phyloP scores from a whole-genome alignment of 2,113 vertebrate genomes.

The Archilochus colubris region DNA sequence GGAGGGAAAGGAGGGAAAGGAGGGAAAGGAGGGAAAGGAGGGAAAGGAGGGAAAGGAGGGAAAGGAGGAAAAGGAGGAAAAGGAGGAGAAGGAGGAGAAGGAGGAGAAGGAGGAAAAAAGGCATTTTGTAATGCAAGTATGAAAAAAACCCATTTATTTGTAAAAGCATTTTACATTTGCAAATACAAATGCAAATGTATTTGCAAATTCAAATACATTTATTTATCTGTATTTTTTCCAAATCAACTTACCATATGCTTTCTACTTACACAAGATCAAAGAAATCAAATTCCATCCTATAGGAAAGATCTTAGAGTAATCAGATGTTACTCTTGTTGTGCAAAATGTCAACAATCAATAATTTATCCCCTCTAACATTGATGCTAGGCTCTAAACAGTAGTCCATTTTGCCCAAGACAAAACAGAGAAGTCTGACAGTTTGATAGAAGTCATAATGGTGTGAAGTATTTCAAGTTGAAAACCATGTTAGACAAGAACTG shows the following conservation, averaged over 20 bases:
- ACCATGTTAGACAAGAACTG: background rate
- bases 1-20: too few relatives aligned
- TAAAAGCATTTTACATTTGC: background rate
- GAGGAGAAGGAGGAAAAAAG: too few relatives aligned
- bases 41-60: too few relatives aligned
- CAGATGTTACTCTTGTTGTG: background rate
- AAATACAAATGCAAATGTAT: too few relatives aligned
- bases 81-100: too few relatives aligned
- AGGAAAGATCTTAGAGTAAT: background rate
- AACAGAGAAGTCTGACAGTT: background rate
- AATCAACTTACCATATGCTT: background rate
- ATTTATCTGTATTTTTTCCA: background rate
- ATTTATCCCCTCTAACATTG: background rate
- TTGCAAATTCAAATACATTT: too few relatives aligned
- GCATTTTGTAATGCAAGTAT: conserved; percentile 43
- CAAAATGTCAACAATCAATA: conserved; percentile 22
- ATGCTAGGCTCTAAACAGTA: background rate
- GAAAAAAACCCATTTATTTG: conserved; percentile 4
- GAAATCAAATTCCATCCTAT: background rate
- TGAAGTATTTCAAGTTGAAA: background rate
- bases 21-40: too few relatives aligned
- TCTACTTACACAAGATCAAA: background rate
- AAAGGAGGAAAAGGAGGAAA: too few relatives aligned
- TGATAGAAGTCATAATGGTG: background rate
- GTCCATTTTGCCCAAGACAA: background rate